Conservation (phyloP, 1,140 invertebrate species). For the Gonatopus flavifemur region DNA sequence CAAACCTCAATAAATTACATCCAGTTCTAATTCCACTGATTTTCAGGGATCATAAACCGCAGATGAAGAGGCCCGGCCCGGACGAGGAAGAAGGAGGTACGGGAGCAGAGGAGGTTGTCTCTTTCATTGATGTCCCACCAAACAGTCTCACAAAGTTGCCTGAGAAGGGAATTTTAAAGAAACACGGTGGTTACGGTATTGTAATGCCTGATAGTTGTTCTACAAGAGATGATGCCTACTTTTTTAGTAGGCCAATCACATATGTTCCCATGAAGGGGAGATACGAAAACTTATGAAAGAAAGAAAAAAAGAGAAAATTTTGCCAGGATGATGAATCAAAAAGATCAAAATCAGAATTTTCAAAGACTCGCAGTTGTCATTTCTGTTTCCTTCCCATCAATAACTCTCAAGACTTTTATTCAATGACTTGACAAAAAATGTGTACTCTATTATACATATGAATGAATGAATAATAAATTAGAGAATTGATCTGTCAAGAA, state of each 20-base stretch:
- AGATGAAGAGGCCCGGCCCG: conserved; percentile 69
- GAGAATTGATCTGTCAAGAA: too few species aligned
- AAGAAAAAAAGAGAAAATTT: conserved; percentile 31
- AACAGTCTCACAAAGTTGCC: conserved; percentile 77
- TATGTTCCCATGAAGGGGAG: conserved; percentile 59
- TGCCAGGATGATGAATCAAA: too few species aligned
- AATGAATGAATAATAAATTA: too few species aligned
- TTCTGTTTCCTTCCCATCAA: too few species aligned
- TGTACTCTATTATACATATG: too few species aligned
- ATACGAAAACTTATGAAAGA: not conserved
- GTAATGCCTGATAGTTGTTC: conserved; percentile 63
- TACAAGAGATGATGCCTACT: conserved; percentile 46
- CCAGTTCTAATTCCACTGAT: conserved; percentile 12
- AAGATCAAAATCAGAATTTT: too few species aligned
- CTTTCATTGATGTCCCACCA: conserved; percentile 77
- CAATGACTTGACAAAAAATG: too few species aligned
- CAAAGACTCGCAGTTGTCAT: too few species aligned
- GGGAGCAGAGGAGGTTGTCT: conserved; percentile 77
- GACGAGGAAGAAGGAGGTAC: conserved; percentile 70
- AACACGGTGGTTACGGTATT: conserved; percentile 74
- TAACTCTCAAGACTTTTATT: too few species aligned
- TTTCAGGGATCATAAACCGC: conserved; percentile 76
- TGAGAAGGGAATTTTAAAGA: conserved; percentile 87
- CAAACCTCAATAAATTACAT: not conserved
- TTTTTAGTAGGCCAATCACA: conserved; percentile 65